Conservation (phyloP, 92 coral and sea anemone species). For the Montipora capitata region DNA sequence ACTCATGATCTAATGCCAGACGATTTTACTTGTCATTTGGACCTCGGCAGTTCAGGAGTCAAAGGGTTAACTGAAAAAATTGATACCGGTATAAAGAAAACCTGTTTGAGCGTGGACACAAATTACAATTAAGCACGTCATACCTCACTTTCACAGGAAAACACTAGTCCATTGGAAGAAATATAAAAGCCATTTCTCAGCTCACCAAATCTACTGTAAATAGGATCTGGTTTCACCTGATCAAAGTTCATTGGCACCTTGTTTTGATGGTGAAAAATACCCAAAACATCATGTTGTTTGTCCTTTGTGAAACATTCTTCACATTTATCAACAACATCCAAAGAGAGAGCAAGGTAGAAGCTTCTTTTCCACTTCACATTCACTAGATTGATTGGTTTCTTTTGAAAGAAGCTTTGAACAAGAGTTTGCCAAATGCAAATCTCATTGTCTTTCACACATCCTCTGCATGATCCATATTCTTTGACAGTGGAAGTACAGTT, state of each 20-base stretch:
- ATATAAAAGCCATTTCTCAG: slow-evolving; percentile 81
- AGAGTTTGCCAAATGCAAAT: slow-evolving; percentile 23
- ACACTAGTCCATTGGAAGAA: slow-evolving; percentile 91
- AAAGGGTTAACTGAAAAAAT: no score
- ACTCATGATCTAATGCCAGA: no score
- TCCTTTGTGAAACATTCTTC: not conserved
- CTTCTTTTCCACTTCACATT: slow-evolving; percentile 20
- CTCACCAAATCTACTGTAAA: slow-evolving; percentile 70
- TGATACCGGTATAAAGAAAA: not conserved
- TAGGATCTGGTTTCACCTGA: slow-evolving; percentile 56
- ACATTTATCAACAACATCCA: slow-evolving; percentile 3
- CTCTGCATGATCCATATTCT: not conserved
- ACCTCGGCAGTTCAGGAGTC: no score
- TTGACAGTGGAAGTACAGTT: no score
- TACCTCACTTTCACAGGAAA: slow-evolving; percentile 84
- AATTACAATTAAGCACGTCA: no score
- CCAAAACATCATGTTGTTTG: not conserved
- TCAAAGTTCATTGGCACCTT: not conserved
- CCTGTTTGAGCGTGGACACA: not conserved
- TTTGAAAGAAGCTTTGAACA: slow-evolving; percentile 23
- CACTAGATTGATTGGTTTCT: not conserved
- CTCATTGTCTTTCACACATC: not conserved
- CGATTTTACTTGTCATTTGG: no score
- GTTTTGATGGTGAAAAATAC: not conserved
- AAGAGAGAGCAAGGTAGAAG: slow-evolving; percentile 34